Evolutionary conservation across 1,140 invertebrate species (phyloP).

Genomic region (Ptiloglossa arizonensis): DNA sequence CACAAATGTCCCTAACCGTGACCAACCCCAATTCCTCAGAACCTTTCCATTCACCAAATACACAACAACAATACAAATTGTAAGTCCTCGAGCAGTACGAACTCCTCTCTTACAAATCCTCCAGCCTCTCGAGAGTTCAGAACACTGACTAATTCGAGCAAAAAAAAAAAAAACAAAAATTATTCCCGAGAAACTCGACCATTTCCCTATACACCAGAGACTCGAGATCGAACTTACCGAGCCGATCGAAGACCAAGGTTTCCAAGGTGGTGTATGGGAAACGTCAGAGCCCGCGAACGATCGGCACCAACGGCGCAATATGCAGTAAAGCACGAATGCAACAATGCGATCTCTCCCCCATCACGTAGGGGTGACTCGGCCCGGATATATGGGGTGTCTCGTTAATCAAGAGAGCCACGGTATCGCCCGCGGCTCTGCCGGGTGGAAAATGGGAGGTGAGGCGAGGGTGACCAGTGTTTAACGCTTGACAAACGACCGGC

Average conservation of each 20-base stretch:
- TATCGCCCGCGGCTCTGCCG: conserved; percentile 67
- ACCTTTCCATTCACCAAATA: too few species aligned
- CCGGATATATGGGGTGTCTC: conserved; percentile 72
- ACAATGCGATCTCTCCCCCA: conserved; percentile 64
- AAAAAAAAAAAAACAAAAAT: too few species aligned
- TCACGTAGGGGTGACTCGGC: neutral
- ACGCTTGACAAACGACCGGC: conserved; percentile 71
- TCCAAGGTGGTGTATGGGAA: neutral
- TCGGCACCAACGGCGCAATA: conserved; percentile 63
- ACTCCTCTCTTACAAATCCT: too few species aligned
- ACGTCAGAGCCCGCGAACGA: conserved; percentile 26
- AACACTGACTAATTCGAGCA: too few species aligned
- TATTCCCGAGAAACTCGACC: too few species aligned
- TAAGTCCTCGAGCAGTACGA: too few species aligned
- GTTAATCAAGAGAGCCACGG: conserved; percentile 73
- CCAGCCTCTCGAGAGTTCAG: too few species aligned
- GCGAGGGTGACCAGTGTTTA: conserved; percentile 71
- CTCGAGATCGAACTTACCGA: neutral
- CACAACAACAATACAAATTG: too few species aligned
- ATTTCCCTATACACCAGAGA: too few species aligned
- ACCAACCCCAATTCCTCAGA: too few species aligned
- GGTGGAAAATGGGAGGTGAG: conserved; percentile 59
- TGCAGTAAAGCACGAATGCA: conserved; percentile 76
- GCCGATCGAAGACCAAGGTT: neutral
- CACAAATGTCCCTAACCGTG: too few species aligned